phyloP scores from a whole-genome alignment of 2,113 vertebrate species.

The Colius striatus region DNA sequence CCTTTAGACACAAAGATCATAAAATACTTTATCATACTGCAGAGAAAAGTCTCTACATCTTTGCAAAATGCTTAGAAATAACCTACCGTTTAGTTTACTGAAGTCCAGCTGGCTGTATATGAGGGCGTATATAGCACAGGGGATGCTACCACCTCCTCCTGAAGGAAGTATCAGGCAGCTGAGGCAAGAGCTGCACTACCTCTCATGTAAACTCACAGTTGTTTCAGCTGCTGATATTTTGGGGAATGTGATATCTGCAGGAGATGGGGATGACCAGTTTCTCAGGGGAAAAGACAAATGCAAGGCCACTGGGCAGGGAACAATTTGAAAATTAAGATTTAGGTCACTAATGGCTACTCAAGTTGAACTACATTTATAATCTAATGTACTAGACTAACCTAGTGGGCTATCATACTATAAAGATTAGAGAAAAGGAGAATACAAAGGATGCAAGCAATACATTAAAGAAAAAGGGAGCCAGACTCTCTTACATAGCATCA shows the following conservation, averaged over 20 bases:
- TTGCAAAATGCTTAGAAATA: background rate
- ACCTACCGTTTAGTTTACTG: background rate
- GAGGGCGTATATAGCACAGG: fast-evolving
- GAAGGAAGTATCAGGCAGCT: background rate
- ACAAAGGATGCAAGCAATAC: background rate
- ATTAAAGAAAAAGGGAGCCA: background rate
- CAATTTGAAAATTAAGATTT: background rate
- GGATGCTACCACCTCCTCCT: background rate
- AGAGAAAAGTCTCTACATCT: background rate
- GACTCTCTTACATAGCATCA: background rate
- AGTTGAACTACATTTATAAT: background rate
- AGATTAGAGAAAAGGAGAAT: background rate
- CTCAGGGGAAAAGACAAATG: background rate
- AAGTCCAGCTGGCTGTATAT: background rate
- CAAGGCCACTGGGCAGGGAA: background rate
- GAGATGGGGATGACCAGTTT: background rate
- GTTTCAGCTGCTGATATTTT: background rate
- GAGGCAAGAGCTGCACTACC: background rate
- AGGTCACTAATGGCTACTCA: background rate
- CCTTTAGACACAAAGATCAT: background rate
- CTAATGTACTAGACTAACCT: background rate
- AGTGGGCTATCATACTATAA: background rate
- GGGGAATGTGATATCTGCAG: background rate
- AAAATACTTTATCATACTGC: background rate
- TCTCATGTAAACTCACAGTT: background rate